These are phyloP conservation scores for Eupithecia exiguata DNA, from an alignment of 2,888 invertebrate genomes.

Conservation along the genomic window DNA sequence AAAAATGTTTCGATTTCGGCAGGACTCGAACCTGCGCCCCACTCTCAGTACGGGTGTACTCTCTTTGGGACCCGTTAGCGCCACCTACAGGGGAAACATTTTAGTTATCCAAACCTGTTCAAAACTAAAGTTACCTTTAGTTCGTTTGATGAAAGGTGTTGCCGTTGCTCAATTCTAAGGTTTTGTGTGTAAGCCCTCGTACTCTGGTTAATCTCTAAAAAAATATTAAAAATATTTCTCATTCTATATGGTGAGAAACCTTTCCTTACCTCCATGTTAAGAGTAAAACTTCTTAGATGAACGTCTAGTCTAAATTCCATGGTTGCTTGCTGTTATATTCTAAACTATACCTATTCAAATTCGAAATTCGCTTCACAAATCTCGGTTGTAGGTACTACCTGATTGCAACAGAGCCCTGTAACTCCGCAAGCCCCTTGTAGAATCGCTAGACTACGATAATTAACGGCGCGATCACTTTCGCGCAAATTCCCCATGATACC, in stretches of 20 bases:
- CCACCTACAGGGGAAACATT: no score
- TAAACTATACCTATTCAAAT: neutral
- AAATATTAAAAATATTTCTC: no score
- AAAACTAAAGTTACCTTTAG: no score
- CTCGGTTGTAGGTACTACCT: neutral
- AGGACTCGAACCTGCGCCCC: no score
- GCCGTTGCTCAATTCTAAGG: no score
- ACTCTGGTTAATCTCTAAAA: no score
- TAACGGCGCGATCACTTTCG: slow-evolving; percentile 64
- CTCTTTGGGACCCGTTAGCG: no score
- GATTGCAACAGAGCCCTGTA: slow-evolving; percentile 29
- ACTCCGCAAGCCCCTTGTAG: slow-evolving; percentile 57
- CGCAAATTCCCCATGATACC: slow-evolving; percentile 28
- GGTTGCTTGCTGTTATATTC: neutral
- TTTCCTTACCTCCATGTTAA: neutral
- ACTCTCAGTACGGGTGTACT: no score
- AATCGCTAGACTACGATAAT: slow-evolving; percentile 78
- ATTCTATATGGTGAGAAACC: neutral
- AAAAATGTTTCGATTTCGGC: no score
- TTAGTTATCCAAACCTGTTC: no score
- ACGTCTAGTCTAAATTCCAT: neutral
- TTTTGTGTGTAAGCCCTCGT: no score
- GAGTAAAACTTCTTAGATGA: neutral
- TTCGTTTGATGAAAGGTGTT: no score
- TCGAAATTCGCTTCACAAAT: neutral